Base-by-base conservation (phyloP, 2,888 invertebrate species). In the Anoplius nigerrimus region DNA sequence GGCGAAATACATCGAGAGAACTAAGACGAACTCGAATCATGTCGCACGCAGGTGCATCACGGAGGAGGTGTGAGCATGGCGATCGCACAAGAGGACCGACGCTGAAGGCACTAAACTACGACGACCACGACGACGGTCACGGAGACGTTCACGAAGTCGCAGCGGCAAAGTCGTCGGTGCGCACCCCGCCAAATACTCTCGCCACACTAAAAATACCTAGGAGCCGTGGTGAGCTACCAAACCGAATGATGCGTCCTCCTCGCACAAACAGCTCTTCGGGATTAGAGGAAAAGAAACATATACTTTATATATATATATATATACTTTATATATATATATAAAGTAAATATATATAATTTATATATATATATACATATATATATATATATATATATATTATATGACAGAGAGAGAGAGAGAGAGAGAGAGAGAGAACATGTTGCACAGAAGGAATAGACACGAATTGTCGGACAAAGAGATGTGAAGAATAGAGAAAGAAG, bases 111-210 rank as follows among this genome's bases (percentile, higher is more conserved):
- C 82, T 81, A 76, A 81, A 79, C 72, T 74, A 76, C 72, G 16
- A 48, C 48, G 78, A 81, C 68, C 72, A 75, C 78, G 78, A 69
- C 64, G 72, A 71, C 70, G 74, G 76, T 72, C 74, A 76, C 62
- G 63, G 55, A 55, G 59, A 62, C 54, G 60, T 57, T 21, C 48
- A 58, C 58, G 48, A 53, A 64, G 66, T 63, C 66, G 66, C 72
- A 46, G 69, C 60, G 74, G 70, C 16, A 11, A 46, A 67, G 61
- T 22, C 3, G 45, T 74, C 79, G 70, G 80, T 70, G 80, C 76
- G 78, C 84, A 81, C 84, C 86, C 86, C 87, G 88, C 88, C 88
- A 88, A 88, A 88, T 87, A 86, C 83, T 86, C 82, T 76, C 80
- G 66, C 66, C 72, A 72, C 79, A 86, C 88, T 88, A 87, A 88